Conservation (phyloP, 2,888 invertebrate species). For the Lasioglossum malachurum region DNA sequence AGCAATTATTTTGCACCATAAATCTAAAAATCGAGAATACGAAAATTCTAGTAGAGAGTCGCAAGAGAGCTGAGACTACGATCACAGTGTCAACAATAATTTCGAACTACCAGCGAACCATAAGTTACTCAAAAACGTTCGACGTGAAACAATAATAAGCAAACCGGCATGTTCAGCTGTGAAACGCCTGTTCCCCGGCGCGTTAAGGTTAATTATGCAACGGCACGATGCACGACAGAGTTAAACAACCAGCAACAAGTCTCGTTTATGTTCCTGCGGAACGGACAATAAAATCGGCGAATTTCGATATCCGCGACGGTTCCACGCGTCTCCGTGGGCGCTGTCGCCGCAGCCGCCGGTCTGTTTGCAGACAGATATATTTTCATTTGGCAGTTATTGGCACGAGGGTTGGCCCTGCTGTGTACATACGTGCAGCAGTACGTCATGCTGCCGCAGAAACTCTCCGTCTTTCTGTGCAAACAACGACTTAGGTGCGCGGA, state of each 20-base stretch:
- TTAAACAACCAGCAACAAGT: conserved; percentile 7
- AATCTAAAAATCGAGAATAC: background rate
- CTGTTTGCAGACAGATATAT: conserved; percentile 84
- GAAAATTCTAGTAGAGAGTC: background rate
- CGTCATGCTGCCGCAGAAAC: conserved; percentile 70
- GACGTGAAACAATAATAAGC: background rate
- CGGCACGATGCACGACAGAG: background rate
- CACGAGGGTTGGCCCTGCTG: conserved; percentile 74
- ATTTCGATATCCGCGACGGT: background rate
- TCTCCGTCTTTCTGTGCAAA: conserved; percentile 76
- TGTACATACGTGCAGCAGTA: conserved; percentile 69
- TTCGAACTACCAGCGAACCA: background rate
- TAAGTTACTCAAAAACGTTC: background rate
- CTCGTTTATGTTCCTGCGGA: background rate
- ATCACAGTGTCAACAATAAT: background rate
- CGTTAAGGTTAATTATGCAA: background rate
- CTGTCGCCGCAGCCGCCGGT: conserved; percentile 71
- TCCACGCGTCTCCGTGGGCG: conserved; percentile 41
- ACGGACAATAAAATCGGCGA: conserved; percentile 6
- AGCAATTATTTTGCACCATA: background rate
- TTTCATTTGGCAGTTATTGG: conserved; percentile 85
- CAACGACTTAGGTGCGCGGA: conserved; percentile 68
- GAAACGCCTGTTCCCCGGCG: background rate
- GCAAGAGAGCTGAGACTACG: background rate
- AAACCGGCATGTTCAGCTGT: background rate